Evolutionary conservation across 2,888 invertebrate genomes (phyloP).

Genomic region (Tachina lurida): DNA sequence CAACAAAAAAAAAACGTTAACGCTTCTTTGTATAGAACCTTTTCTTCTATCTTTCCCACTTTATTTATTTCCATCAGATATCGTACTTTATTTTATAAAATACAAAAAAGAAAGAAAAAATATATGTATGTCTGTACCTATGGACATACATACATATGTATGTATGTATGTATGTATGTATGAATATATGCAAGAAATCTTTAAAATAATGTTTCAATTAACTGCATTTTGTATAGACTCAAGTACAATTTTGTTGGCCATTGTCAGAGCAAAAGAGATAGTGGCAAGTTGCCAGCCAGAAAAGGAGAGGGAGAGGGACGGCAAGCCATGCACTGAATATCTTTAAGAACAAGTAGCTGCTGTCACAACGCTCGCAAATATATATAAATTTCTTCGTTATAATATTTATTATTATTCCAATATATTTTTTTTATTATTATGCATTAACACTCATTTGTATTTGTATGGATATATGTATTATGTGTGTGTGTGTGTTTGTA

Average conservation of each 20-base stretch:
- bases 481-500: not conserved
- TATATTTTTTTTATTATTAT: not conserved
- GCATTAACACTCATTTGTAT: too few species aligned
- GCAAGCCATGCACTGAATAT: conserved; percentile 51
- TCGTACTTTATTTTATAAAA: conserved; percentile 44
- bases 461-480: too few species aligned
- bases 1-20: not conserved
- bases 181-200: not conserved
- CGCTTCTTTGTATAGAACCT: conserved; percentile 6
- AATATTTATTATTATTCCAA: conserved; percentile 37
- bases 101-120: conserved; percentile 11
- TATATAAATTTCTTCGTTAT: conserved; percentile 50
- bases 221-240: conserved; percentile 77
- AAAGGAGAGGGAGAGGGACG: conserved; percentile 1
- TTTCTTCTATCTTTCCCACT: conserved; percentile 40
- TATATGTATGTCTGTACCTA: not conserved
- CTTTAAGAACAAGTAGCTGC: conserved; percentile 66
- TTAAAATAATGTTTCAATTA: conserved; percentile 80
- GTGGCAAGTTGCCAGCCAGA: conserved; percentile 44
- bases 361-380: conserved; percentile 46
- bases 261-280: conserved; percentile 39
- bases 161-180: too few species aligned
- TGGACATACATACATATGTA: too few species aligned
- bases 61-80: conserved; percentile 42
- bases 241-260: conserved; percentile 43